phyloP scores from a whole-genome alignment of 1,140 invertebrate species.

The Lucilia cuprina region DNA sequence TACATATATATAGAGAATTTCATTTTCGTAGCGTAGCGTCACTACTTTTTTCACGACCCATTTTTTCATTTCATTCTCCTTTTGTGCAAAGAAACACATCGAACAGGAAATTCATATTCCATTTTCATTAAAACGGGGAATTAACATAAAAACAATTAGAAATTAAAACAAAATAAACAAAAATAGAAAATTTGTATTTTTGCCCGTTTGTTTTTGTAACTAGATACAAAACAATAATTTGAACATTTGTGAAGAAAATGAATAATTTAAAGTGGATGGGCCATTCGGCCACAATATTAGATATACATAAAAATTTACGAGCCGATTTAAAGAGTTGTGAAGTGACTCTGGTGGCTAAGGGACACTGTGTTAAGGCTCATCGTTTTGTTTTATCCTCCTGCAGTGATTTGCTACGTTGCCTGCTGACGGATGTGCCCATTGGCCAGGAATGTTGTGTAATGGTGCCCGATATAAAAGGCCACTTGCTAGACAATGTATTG shows the following conservation, averaged over 20 bases:
- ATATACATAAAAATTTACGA: conserved; percentile 54
- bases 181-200: neutral
- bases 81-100: neutral
- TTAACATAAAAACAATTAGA: conserved; percentile 18
- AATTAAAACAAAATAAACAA: conserved; percentile 33
- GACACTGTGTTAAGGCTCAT: conserved; percentile 53
- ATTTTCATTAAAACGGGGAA: neutral
- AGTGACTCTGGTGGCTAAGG: conserved; percentile 54
- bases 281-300: conserved; percentile 58
- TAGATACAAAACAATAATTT: neutral
- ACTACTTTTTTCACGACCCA: conserved; percentile 14
- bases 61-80: conserved; percentile 8
- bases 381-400: conserved; percentile 58
- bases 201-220: neutral
- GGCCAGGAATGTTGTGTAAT: conserved; percentile 56
- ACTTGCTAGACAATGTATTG: conserved; percentile 53
- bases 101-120: neutral
- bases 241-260: conserved; percentile 38
- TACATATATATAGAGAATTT: conserved; percentile 35
- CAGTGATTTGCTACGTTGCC: conserved; percentile 54
- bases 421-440: conserved; percentile 51
- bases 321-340: conserved; percentile 52
- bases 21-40: conserved; percentile 42
- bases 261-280: conserved; percentile 62
- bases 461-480: conserved; percentile 54